Base-by-base conservation (phyloP, 2,797 vertebrate species). In the Aplochiton taeniatus region DNA sequence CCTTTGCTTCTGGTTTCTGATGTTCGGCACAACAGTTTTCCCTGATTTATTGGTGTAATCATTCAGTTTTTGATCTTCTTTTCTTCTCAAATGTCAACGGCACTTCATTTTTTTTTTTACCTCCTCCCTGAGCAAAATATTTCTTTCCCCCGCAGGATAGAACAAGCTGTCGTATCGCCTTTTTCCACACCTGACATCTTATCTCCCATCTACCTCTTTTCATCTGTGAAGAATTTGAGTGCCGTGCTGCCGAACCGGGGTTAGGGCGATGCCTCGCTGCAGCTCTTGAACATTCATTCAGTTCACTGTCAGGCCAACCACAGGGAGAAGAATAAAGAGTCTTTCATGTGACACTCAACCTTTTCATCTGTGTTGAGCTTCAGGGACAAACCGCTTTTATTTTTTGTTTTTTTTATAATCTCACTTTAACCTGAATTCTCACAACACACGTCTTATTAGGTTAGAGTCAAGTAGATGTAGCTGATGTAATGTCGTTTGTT, bases 21-120 rank as follows among this genome's bases (percentile, higher is more conserved):
- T 72, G 68, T 78, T 52, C 74, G 65, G 41, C 58, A 47, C 66
- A 61, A 63, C 74, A 65, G 66, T 66, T 72, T 65, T 49, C 58
- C 51, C 71, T 79, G 72, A 81, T 83, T 73, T 81, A 80, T 78
- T 72, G 68, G 79, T 73, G 69, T 8, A 61, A 31, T 73, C 63
- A 12, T 71, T 84, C 64, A 63, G 71, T 75, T 83, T 80, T 74
- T 61, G 68, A 69, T 59, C 43, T 42, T 60, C 18, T 42, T 74
- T 77, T 72, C 64, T 69, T 75, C 61, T 75, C 53, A 75, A 69
- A 76, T 71, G 68, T 75, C 77, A 75, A 7, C 9, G 6, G n/a
- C 50, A 59, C 47, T 10, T 18, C 61, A 57, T 66, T 66, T 44
- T 53, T n/a, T 14, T 45, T 56, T 14, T 42, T 60, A 54, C 18